Percentiles rank a stretch among this genome's conserved stretches.
Evolutionary conservation across 2,888 invertebrate species (phyloP).

Genomic region (Capitulum mitella): DNA sequence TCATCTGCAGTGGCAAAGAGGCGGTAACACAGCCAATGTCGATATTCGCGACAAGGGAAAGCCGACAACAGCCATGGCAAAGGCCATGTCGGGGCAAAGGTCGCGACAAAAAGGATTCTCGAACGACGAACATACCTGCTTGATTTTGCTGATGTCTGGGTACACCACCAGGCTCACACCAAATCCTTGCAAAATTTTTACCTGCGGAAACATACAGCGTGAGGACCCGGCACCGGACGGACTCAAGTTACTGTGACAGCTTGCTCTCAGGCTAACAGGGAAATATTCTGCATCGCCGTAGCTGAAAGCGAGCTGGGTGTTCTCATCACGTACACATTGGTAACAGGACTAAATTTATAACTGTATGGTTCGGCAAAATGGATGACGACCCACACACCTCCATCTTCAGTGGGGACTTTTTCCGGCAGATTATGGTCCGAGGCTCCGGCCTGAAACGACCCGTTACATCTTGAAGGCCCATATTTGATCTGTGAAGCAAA

Average conservation of each 20-base stretch:
- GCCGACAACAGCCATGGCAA: background rate
- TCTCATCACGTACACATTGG: background rate
- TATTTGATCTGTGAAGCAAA: background rate
- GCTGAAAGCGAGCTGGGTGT: slow-evolving; percentile 13
- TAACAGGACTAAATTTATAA: background rate
- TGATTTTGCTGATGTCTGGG: no score
- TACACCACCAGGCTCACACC: no score
- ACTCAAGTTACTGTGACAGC: no score
- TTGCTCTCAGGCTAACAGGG: background rate
- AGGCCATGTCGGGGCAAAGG: background rate
- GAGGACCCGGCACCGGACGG: no score
- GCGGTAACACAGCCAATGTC: no score
- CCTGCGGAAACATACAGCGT: no score
- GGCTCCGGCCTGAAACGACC: no score
- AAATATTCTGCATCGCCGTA: background rate
- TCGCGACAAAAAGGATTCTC: background rate
- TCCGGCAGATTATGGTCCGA: no score
- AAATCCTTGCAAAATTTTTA: no score
- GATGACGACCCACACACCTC: background rate
- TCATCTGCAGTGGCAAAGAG: no score
- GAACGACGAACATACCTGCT: no score
- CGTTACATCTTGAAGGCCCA: no score
- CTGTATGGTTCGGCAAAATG: background rate
- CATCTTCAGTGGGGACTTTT: background rate
- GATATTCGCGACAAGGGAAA: slow-evolving; percentile 2